A percentile compares a stretch with the other conserved stretches of the same genome.
Evolutionary conservation across 2,797 vertebrate genomes (phyloP).

Genomic region (Acestrorhynchus altus): DNA sequence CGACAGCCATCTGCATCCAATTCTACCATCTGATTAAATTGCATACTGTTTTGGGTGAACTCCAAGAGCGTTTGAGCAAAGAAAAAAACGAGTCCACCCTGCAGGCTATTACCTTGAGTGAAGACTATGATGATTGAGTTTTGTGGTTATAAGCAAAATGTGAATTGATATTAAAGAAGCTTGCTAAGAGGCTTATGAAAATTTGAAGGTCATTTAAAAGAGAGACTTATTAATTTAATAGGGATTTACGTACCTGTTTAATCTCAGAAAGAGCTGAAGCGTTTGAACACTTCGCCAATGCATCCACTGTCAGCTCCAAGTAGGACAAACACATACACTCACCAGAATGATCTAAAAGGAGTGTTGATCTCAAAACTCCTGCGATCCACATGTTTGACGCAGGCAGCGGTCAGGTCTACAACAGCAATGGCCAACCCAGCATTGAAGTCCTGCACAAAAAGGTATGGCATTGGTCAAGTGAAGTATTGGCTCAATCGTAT

Average conservation of each 20-base stretch:
- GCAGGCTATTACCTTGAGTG: not conserved
- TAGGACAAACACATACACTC: constrained; percentile 53
- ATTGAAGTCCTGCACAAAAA: constrained; percentile 84
- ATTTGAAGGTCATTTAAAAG: constrained; percentile 58
- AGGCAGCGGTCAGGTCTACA: constrained; percentile 90
- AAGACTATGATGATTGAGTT: constrained; percentile 24
- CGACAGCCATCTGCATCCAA: not conserved
- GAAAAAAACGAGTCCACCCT: not conserved
- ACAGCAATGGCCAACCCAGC: constrained; percentile 87
- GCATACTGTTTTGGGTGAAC: not conserved
- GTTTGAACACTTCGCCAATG: not conserved
- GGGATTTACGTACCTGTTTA: constrained; percentile 31
- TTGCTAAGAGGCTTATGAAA: constrained; percentile 53
- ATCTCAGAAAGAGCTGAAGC: constrained; percentile 22
- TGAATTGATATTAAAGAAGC: constrained; percentile 32
- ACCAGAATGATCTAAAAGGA: constrained; percentile 95
- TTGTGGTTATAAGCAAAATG: constrained; percentile 13
- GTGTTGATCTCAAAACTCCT: constrained; percentile 94
- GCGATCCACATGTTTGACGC: constrained; percentile 87
- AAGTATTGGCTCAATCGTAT: not conserved
- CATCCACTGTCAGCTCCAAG: not conserved
- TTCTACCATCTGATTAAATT: not conserved
- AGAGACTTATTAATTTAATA: constrained; percentile 13
- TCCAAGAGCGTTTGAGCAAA: constrained; percentile 23
- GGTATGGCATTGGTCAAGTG: not conserved